Conservation (phyloP, 2,113 vertebrate species). For the Gracilinanus agilis region DNA sequence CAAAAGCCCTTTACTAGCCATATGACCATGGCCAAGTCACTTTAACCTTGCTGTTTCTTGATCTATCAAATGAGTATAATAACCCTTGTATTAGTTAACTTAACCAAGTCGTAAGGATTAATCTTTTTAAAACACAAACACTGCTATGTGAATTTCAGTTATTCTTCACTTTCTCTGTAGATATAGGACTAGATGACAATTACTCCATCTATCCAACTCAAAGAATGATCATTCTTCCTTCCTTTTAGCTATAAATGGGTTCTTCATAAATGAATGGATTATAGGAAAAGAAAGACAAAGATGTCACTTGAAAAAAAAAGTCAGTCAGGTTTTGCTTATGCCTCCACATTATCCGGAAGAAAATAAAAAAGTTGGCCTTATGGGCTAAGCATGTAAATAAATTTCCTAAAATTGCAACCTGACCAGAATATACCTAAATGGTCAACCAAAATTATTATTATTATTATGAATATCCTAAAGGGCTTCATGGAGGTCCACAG, state of each 20-base stretch:
- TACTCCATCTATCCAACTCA: not conserved
- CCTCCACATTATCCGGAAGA: not conserved
- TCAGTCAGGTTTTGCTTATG: constrained; percentile 4
- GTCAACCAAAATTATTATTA: not conserved
- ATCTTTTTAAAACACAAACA: not conserved
- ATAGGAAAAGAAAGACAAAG: not conserved
- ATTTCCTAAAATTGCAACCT: constrained; percentile 9
- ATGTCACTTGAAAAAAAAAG: constrained; percentile 5
- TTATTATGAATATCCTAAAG: not conserved
- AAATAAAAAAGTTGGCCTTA: not conserved
- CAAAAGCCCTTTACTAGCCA: not conserved
- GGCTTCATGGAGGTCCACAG: not conserved
- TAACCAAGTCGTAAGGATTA: not conserved
- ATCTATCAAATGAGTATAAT: not conserved
- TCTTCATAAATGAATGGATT: not conserved
- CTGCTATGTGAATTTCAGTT: not conserved
- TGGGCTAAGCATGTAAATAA: constrained; percentile 13
- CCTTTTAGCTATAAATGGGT: not conserved
- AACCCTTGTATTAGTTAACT: not conserved
- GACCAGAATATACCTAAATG: not conserved
- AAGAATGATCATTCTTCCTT: not conserved
- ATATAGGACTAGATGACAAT: not conserved
- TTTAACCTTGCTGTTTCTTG: not conserved
- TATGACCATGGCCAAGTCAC: not conserved
- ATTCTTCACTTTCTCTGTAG: not conserved